Evolutionary conservation across 2,888 invertebrate genomes (phyloP).

Genomic region (Acrobasis consociella): DNA sequence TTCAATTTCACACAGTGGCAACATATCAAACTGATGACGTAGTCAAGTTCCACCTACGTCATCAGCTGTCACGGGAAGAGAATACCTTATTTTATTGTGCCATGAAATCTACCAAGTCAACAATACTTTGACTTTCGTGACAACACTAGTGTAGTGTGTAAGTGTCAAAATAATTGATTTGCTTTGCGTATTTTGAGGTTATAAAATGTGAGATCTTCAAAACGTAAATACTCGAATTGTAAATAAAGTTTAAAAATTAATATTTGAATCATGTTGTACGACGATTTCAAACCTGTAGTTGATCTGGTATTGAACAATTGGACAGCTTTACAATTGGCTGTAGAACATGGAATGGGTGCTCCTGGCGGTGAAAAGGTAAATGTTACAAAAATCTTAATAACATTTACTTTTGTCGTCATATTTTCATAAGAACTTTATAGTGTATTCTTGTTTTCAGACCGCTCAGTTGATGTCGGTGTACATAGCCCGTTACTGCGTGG

Average conservation of each 20-base stretch:
- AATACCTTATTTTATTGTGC: too few relatives aligned
- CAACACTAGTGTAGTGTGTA: too few relatives aligned
- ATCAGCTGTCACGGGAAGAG: too few relatives aligned
- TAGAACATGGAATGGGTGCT: constrained; percentile 89
- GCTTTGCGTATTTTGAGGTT: neutral
- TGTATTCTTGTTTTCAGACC: constrained; percentile 69
- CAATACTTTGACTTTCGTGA: too few relatives aligned
- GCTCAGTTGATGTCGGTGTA: constrained; percentile 86
- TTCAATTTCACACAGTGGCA: too few relatives aligned
- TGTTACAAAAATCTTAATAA: neutral
- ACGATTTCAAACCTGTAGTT: constrained; percentile 83
- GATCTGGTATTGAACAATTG: constrained; percentile 87
- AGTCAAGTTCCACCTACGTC: too few relatives aligned
- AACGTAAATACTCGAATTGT: neutral
- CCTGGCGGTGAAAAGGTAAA: constrained; percentile 86
- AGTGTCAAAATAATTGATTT: constrained; percentile 8
- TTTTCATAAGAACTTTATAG: neutral
- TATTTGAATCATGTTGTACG: constrained; percentile 61
- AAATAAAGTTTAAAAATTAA: constrained; percentile 20
- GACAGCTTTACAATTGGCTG: constrained; percentile 87
- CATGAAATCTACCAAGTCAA: too few relatives aligned
- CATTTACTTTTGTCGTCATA: too few relatives aligned
- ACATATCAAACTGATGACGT: too few relatives aligned
- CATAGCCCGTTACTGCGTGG: constrained; percentile 84
- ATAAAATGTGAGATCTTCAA: constrained; percentile 16